These are phyloP conservation scores for Aix galericulata DNA, from an alignment of 2,113 vertebrate species.

Conservation along the genomic window DNA sequence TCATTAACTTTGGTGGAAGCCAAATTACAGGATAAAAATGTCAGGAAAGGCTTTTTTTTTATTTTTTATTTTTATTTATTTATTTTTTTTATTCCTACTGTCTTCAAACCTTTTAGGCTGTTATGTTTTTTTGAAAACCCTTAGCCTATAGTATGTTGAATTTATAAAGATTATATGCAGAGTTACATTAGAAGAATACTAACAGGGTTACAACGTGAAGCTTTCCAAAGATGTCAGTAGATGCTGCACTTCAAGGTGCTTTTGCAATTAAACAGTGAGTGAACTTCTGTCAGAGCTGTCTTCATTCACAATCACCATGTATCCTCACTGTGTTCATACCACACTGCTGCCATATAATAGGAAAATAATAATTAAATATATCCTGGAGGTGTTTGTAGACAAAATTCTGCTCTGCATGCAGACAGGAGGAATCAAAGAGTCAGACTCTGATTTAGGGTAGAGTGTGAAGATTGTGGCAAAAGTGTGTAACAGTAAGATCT, in stretches of 20 bases:
- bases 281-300: neutral
- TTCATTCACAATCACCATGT: neutral
- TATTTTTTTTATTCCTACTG: neutral
- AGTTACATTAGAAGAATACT: neutral
- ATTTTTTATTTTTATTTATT: neutral
- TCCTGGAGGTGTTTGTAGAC: neutral
- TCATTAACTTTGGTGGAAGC: neutral
- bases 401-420: neutral
- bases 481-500: neutral
- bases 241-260: neutral
- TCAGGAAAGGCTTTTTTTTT: neutral
- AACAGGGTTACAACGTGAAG: neutral
- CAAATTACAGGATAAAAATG: neutral
- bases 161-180: neutral
- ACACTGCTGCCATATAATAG: neutral
- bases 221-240: neutral
- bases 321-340: neutral
- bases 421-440: neutral
- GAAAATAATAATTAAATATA: conserved; percentile 22
- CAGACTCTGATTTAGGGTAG: neutral
- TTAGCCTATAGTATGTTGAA: neutral
- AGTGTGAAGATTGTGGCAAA: neutral
- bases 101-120: neutral
- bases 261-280: neutral
- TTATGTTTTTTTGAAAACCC: neutral